Evolutionary conservation across 1,140 invertebrate genomes (phyloP), one percentile per base, ranked within the genome.

Genomic region (Subanguina moxae): DNA sequence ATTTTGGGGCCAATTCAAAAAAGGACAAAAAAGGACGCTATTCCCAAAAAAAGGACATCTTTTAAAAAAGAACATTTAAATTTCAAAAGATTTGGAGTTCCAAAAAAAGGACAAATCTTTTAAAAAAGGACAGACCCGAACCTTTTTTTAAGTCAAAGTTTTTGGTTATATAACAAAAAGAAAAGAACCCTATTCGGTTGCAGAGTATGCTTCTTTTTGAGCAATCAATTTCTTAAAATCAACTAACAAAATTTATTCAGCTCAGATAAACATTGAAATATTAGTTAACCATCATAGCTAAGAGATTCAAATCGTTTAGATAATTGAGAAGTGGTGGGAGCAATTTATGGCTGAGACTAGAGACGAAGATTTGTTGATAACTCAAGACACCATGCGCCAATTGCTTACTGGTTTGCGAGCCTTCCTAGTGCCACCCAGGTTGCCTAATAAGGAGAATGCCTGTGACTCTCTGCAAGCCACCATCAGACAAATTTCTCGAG

Each of bases 371-470:
- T 19, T 66, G 32, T 48, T 71, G 21, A 43, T 71, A 32, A 48
- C 57, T 1, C 21, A 48, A 87, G 86, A 87, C 64, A 91, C 93
- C 78, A 83, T 94, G 65, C 87, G 88, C 78, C 84, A 87, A 1
- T 82, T 94, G 0, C 89, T 92, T 77, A 86, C 88, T 23, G 90
- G 90, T 0, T 82, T 95, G 9, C 88, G 90, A 76, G 89, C 90
- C 48, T 93, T 89, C 77, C 89, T 95, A 62, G 87, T 94, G 68
- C 89, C 89, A 74, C 32, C 32, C 32, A 86, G 86, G 57, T 88
- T 89, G 0, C 89, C 93, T 52, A 52, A 52, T 15, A 52, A 52
- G 17, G 48, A 52, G n/a, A 52, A 19, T 21, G 48, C 48, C 17
- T 52, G 48, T 52, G 88, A 88, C 62, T 87, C 86, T 0, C 80